These are phyloP conservation scores for Acromyrmex heyeri DNA, from an alignment of 1,140 invertebrate species.

Conservation along the genomic window DNA sequence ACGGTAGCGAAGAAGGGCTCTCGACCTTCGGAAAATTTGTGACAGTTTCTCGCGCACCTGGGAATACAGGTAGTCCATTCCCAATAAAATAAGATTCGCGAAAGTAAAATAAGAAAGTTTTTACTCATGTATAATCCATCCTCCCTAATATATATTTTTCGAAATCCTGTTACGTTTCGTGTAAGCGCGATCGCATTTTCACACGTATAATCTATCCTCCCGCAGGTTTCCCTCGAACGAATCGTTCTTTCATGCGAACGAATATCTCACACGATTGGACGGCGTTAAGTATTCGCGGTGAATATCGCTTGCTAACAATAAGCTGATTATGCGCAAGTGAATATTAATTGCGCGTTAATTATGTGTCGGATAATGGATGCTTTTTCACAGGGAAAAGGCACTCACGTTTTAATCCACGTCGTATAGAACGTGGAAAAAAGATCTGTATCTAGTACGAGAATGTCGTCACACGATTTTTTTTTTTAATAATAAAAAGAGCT, in stretches of 20 bases:
- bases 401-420: neutral
- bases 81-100: slow-evolving; percentile 24
- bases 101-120: neutral
- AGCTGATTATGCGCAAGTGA: slow-evolving; percentile 23
- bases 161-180: slow-evolving; percentile 28
- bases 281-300: neutral
- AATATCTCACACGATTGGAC: slow-evolving; percentile 6
- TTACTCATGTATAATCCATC: slow-evolving; percentile 27
- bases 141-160: slow-evolving; percentile 2
- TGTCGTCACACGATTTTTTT: neutral
- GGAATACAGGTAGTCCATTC: slow-evolving; percentile 9
- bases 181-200: slow-evolving; percentile 12
- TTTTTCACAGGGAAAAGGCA: neutral
- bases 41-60: slow-evolving; percentile 45
- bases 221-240: neutral
- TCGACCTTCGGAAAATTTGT: slow-evolving; percentile 52
- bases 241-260: neutral
- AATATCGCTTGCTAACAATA: slow-evolving; percentile 35
- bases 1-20: neutral
- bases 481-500: neutral
- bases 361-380: neutral
- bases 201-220: neutral
- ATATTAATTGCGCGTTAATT: slow-evolving; percentile 44
- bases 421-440: neutral
- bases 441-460: neutral